Conservation (phyloP, 2,888 invertebrate genomes). For the Lysandra coridon region DNA sequence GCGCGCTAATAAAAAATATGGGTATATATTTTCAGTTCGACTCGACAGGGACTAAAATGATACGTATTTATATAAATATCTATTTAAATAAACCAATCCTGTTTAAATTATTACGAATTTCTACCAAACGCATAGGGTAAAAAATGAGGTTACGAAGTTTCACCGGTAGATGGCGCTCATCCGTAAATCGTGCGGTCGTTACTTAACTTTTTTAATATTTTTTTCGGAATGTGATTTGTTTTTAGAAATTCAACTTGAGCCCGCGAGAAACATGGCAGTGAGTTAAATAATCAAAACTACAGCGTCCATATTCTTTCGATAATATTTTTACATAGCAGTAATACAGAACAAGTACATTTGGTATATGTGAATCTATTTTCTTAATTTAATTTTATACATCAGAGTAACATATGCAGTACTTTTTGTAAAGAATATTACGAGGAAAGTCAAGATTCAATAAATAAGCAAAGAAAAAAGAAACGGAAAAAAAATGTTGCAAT, state of each 20-base stretch:
- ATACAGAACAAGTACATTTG: slow-evolving; percentile 25
- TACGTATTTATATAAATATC: too few species aligned
- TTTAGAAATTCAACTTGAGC: neutral
- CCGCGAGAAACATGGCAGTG: slow-evolving; percentile 8
- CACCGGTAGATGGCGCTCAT: neutral
- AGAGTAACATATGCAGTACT: slow-evolving; percentile 8
- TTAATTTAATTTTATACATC: slow-evolving; percentile 18
- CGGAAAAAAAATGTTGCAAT: slow-evolving; percentile 51
- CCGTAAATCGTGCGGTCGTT: neutral
- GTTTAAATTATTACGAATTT: too few species aligned
- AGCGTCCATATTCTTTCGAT: slow-evolving; percentile 8
- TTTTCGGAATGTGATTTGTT: neutral
- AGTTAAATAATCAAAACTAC: neutral
- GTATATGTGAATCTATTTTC: slow-evolving; percentile 25
- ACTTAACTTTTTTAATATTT: neutral
- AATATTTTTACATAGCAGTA: slow-evolving; percentile 23
- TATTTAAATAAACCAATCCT: too few species aligned
- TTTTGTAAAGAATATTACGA: neutral
- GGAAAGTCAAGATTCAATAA: slow-evolving; percentile 26
- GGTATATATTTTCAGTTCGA: too few species aligned
- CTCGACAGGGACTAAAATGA: too few species aligned
- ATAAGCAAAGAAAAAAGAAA: slow-evolving; percentile 46
- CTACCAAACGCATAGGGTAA: neutral
- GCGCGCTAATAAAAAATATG: too few species aligned
- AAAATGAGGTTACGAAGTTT: neutral